phyloP scores from a whole-genome alignment of 37 sponge, comb jelly and placozoan genomes.

The Hormiphora californensis region DNA sequence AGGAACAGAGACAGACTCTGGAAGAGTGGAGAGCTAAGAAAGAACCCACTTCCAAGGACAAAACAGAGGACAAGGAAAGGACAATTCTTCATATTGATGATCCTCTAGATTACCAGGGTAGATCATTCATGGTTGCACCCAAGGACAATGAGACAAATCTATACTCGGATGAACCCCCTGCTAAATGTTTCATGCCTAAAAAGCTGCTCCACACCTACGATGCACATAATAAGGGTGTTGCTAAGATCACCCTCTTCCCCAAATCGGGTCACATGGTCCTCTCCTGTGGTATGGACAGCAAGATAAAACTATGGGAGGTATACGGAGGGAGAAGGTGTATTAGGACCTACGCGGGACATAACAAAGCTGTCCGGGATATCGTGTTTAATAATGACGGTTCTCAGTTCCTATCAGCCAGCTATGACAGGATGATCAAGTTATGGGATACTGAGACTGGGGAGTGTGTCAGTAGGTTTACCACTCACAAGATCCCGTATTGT shows the following conservation, averaged over 20 bases:
- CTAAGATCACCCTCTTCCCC: conserved; percentile 80
- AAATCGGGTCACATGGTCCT: conserved; percentile 85
- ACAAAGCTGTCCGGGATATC: conserved; percentile 84
- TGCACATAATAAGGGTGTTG: conserved; percentile 82
- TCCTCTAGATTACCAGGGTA: conserved; percentile 90
- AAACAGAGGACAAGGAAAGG: conserved; percentile 70
- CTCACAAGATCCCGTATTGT: conserved; percentile 88
- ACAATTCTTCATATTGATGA: conserved; percentile 83
- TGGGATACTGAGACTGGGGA: conserved; percentile 98
- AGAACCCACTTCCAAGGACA: conserved; percentile 67
- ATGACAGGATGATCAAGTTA: conserved; percentile 83
- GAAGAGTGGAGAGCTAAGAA: conserved; percentile 65
- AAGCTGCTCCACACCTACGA: conserved; percentile 87
- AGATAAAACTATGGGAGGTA: conserved; percentile 95
- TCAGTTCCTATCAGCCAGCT: conserved; percentile 84
- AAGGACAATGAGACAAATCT: conserved; percentile 83
- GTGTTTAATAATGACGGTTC: conserved; percentile 87
- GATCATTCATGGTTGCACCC: conserved; percentile 88
- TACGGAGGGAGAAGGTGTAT: conserved; percentile 82
- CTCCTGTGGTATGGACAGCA: conserved; percentile 90
- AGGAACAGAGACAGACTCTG: conserved; percentile 75
- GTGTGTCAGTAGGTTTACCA: conserved; percentile 73
- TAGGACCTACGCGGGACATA: conserved; percentile 84
- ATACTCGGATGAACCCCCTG: conserved; percentile 77
- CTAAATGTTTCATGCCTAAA: conserved; percentile 90